Evolutionary conservation across 2,113 vertebrate genomes (phyloP).

Genomic region (Thamnaconus septentrionalis): DNA sequence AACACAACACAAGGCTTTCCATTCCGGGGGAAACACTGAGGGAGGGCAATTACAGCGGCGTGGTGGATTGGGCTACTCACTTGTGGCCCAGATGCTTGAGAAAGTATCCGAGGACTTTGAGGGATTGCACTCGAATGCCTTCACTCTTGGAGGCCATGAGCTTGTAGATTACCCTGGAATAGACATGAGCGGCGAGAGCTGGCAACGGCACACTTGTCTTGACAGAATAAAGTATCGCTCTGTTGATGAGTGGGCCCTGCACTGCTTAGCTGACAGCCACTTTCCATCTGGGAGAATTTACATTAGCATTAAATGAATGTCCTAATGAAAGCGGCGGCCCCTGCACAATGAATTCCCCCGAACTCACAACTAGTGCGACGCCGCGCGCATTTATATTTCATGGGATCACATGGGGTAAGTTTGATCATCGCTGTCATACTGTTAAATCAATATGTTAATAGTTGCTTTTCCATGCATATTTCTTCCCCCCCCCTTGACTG

Average conservation of each 20-base stretch:
- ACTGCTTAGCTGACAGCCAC: conserved; percentile 43
- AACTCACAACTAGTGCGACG: conserved; percentile 29
- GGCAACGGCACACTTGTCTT: conserved; percentile 21
- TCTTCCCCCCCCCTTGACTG: background rate
- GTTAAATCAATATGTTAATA: conserved; percentile 58
- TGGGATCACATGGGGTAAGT: conserved; percentile 35
- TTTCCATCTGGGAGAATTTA: conserved; percentile 47
- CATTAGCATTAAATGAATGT: conserved; percentile 39
- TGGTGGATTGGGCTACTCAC: conserved; percentile 77
- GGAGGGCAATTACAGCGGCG: background rate
- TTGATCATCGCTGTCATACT: conserved; percentile 46
- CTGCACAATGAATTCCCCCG: conserved; percentile 18
- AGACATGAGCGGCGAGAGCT: conserved; percentile 41
- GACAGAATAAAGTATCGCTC: conserved; percentile 31
- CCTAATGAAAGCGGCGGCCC: conserved; percentile 28
- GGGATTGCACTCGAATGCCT: conserved; percentile 93
- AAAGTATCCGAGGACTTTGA: conserved; percentile 96
- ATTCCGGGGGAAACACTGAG: background rate
- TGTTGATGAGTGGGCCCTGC: conserved; percentile 41
- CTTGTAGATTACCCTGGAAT: conserved; percentile 92
- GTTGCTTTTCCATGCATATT: conserved; percentile 29
- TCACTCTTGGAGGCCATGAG: conserved; percentile 94
- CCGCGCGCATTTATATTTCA: conserved; percentile 49
- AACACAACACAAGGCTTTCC: background rate
- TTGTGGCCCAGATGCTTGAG: conserved; percentile 97